These are phyloP conservation scores for Haliclystus octoradiatus DNA, from an alignment of 30 jellyfish, hydroid and myxozoan genomes.

Conservation along the genomic window DNA sequence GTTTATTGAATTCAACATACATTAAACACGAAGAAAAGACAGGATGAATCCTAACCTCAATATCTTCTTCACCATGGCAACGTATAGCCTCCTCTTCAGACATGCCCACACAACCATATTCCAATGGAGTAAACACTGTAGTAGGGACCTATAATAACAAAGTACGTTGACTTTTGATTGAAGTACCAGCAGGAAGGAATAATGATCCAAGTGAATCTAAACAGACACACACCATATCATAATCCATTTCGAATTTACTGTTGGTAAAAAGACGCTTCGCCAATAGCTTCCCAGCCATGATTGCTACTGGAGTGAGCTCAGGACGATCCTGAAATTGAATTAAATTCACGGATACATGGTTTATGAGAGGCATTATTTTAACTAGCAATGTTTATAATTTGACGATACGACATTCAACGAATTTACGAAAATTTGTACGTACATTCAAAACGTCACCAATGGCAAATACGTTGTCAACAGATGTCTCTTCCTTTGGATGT, in stretches of 20 bases:
- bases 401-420: not conserved
- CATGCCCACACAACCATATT: conserved; percentile 49
- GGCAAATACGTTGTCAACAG: conserved; percentile 36
- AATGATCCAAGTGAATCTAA: not conserved
- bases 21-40: not conserved
- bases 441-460: conserved; percentile 66
- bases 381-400: too few relatives aligned
- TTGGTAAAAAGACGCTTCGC: conserved; percentile 37
- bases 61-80: conserved; percentile 32
- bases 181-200: not conserved
- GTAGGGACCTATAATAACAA: conserved; percentile 33
- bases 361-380: too few relatives aligned
- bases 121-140: conserved; percentile 65
- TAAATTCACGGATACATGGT: too few relatives aligned
- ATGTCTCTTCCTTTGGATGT: conserved; percentile 12
- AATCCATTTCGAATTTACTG: conserved; percentile 33
- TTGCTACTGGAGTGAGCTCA: conserved; percentile 74
- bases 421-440: not conserved
- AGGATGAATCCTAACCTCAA: conserved; percentile 33
- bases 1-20: not conserved
- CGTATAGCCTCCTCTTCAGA: conserved; percentile 64
- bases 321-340: conserved; percentile 39
- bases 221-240: conserved; percentile 9
- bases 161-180: too few relatives aligned
- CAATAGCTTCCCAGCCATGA: conserved; percentile 59